Base-by-base conservation (phyloP, 2,113 vertebrate genomes). In the Pungitius pungitius region DNA sequence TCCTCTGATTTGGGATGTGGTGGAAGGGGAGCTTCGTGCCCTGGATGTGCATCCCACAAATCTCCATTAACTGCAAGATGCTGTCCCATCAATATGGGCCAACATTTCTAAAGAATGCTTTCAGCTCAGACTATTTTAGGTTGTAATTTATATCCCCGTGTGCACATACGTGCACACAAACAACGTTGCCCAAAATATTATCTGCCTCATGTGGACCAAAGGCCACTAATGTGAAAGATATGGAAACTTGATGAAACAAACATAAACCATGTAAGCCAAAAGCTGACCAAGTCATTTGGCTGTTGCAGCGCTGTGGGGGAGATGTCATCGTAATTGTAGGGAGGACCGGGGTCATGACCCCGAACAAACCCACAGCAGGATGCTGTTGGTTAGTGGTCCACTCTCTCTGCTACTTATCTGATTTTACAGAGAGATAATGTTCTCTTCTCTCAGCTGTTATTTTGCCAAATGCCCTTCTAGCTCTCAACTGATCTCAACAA, bases 281-380 rank as follows among this genome's bases (percentile, higher is more conserved):
- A 75, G 43, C 4, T 74, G 72, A 82, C 78, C 71, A 56, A 84
- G 62, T 70, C 83, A 82, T 87, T 80, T 81, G 75, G 80, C 78
- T 63, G 80, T 82, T 85, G 76, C 62, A n/a, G 52, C 61, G 75
- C 76, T 88, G 73, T 80, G 77, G 81, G 86, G 65, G 79, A 84
- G 69, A 80, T 88, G 69, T 91, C 83, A 77, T 81, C 82, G 85
- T 89, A 89, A 88, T 87, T 88, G 79, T 72, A 84, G 83, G 86
- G 86, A 87, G 84, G 75, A 69, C 71, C 65, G 14, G 60, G 85
- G 83, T 88, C 88, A 64, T 77, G 88, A 87, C 81, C 88, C 81
- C 61, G 63, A 78, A 57, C 26, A 10, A 88, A 84, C 73, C 86
- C 83, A 55, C 77, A 84, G 78, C 22, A 90, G 80, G 85, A 86